phyloP scores from a whole-genome alignment of 2,888 invertebrate genomes.

The Pollenia amentaria region DNA sequence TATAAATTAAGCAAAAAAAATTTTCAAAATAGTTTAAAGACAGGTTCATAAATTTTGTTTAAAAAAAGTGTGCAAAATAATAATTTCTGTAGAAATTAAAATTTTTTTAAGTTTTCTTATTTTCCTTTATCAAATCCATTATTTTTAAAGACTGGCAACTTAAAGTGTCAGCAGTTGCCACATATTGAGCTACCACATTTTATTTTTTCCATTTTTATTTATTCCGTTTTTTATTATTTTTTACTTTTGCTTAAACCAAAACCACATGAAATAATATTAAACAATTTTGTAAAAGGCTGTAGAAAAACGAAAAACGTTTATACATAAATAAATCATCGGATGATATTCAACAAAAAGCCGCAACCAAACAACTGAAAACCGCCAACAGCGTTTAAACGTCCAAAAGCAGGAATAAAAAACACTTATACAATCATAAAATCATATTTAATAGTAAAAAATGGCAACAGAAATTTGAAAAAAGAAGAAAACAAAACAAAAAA shows the following conservation, averaged over 20 bases:
- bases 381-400: slow-evolving; percentile 60
- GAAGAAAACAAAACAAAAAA: slow-evolving; percentile 26
- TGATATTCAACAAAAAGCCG: slow-evolving; percentile 59
- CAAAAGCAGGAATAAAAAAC: slow-evolving; percentile 16
- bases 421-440: slow-evolving; percentile 33
- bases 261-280: slow-evolving; percentile 69
- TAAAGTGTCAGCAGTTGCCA: slow-evolving; percentile 68
- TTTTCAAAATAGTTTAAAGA: slow-evolving; percentile 57
- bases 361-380: slow-evolving; percentile 61
- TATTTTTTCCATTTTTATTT: slow-evolving; percentile 7
- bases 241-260: slow-evolving; percentile 12
- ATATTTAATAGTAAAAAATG: slow-evolving; percentile 54
- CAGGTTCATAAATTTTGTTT: slow-evolving; percentile 66
- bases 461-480: slow-evolving; percentile 38
- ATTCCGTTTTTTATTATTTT: not conserved
- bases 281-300: slow-evolving; percentile 60
- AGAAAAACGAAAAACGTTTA: slow-evolving; percentile 31
- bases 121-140: not conserved
- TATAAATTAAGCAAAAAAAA: slow-evolving; percentile 24
- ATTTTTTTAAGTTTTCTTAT: not conserved
- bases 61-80: slow-evolving; percentile 20
- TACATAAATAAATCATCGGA: slow-evolving; percentile 66
- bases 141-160: slow-evolving; percentile 44
- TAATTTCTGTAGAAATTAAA: not conserved
- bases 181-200: slow-evolving; percentile 62